phyloP scores from a whole-genome alignment of 2,888 invertebrate genomes.

The Temnothorax unifasciatus region DNA sequence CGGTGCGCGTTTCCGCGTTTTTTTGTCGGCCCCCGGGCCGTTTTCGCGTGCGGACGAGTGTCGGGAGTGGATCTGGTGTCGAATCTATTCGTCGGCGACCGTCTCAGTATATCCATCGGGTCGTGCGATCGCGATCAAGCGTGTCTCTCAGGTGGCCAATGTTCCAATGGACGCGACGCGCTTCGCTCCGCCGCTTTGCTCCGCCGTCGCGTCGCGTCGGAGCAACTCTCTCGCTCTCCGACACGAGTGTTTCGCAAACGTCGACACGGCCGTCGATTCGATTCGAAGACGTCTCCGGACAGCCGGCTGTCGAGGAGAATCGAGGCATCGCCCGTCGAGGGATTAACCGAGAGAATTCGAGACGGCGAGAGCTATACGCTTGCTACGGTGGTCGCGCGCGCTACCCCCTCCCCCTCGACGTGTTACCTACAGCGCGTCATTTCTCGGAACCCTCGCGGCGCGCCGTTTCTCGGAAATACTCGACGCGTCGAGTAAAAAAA shows the following conservation, averaged over 20 bases:
- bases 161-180: background rate
- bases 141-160: background rate
- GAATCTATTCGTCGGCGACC: background rate
- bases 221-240: background rate
- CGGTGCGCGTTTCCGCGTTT: background rate
- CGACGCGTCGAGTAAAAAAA: too few relatives aligned
- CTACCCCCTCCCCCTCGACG: too few relatives aligned
- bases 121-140: background rate
- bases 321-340: too few relatives aligned
- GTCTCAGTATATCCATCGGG: background rate
- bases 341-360: background rate
- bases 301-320: background rate
- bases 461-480: too few relatives aligned
- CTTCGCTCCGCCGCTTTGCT: background rate
- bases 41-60: background rate
- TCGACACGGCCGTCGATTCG: too few relatives aligned
- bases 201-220: background rate
- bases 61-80: background rate
- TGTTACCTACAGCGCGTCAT: too few relatives aligned
- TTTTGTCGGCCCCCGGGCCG: background rate
- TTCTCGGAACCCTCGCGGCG: background rate
- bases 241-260: background rate
- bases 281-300: background rate
- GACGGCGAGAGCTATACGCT: background rate
- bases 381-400: background rate